phyloP scores from a whole-genome alignment of 1,140 invertebrate species.

The Pseudomyrmex concolor region DNA sequence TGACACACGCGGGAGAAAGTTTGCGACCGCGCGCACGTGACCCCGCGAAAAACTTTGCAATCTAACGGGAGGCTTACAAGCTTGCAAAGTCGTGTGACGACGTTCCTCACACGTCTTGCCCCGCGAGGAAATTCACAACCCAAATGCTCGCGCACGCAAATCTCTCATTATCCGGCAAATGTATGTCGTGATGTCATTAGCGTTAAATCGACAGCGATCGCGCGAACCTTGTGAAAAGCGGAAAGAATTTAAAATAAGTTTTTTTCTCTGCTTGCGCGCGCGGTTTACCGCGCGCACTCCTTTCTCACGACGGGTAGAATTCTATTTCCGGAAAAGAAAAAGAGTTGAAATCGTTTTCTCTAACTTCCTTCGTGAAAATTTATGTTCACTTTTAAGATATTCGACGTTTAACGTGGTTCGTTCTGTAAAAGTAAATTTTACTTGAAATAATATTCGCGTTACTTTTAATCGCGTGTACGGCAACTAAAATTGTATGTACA shows the following conservation, averaged over 20 bases:
- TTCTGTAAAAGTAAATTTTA: background rate
- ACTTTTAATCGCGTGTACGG: constrained; percentile 1
- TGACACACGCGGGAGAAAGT: constrained; percentile 29
- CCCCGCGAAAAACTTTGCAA: constrained; percentile 29
- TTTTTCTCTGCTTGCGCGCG: background rate
- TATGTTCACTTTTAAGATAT: background rate
- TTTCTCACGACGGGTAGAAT: background rate
- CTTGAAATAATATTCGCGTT: constrained; percentile 3
- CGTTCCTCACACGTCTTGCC: background rate
- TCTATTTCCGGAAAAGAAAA: background rate
- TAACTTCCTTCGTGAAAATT: constrained; percentile 15
- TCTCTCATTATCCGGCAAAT: background rate
- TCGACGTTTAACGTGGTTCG: background rate
- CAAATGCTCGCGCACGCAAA: background rate
- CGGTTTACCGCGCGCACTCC: background rate
- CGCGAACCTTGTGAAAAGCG: background rate
- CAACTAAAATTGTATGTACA: background rate
- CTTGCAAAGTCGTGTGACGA: background rate
- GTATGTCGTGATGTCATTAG: background rate
- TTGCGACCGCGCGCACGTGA: constrained; percentile 16
- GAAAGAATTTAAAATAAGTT: background rate
- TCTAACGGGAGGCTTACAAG: background rate
- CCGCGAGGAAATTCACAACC: constrained; percentile 6
- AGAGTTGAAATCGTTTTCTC: constrained; percentile 1
- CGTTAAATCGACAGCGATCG: background rate